Evolutionary conservation across 1,140 invertebrate species (phyloP).

Genomic region (Apolygus lucorum): DNA sequence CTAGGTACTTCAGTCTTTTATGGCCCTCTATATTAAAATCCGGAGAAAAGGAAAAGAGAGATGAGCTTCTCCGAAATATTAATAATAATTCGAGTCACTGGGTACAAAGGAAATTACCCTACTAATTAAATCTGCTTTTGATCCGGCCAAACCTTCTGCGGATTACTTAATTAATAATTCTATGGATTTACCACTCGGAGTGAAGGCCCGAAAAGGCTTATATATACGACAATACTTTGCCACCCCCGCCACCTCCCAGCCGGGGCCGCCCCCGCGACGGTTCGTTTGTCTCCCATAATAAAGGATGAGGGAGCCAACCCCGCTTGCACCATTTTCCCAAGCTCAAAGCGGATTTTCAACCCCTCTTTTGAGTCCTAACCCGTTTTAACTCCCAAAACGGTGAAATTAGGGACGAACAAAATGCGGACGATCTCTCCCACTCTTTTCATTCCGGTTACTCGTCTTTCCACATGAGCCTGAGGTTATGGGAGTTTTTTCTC

Average conservation of each 20-base stretch:
- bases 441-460: neutral
- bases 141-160: slow-evolving; percentile 22
- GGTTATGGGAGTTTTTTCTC: too few relatives aligned
- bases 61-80: slow-evolving; percentile 18
- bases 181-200: slow-evolving; percentile 21
- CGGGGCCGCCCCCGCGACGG: neutral
- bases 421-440: slow-evolving; percentile 3
- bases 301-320: neutral
- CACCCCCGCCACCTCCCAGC: neutral
- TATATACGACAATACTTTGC: slow-evolving; percentile 22
- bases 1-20: slow-evolving; percentile 9
- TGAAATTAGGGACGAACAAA: slow-evolving; percentile 18
- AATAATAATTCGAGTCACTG: slow-evolving; percentile 20
- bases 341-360: slow-evolving; percentile 17
- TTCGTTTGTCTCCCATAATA: slow-evolving; percentile 19
- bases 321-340: neutral
- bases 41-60: slow-evolving; percentile 3
- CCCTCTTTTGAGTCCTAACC: slow-evolving; percentile 5
- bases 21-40: slow-evolving; percentile 13
- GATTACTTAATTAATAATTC: slow-evolving; percentile 24
- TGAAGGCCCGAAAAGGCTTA: slow-evolving; percentile 9
- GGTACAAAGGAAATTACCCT: slow-evolving; percentile 21
- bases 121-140: slow-evolving; percentile 23
- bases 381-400: slow-evolving; percentile 16
- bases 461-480: neutral